Evolutionary conservation across 1,140 invertebrate genomes (phyloP), one percentile per base, ranked within the genome.

Genomic region (Zaprionus kolodkinae): DNA sequence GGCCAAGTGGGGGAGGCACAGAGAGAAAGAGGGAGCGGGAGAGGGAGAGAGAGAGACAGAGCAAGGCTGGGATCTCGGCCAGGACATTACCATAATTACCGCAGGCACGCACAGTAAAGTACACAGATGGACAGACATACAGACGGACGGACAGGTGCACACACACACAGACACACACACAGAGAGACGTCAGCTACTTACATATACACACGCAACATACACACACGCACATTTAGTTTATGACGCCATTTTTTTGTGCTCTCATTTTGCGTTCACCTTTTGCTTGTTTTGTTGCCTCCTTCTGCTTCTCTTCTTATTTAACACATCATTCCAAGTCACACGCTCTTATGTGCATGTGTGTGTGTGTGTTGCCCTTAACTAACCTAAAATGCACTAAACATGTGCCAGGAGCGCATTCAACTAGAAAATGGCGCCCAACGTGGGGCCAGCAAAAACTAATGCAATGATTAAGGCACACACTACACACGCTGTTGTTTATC

Each of bases 41-140:
- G 33, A 57, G 64, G 27, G 0, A 57, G 40, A 50, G 13, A 38
- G 55, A 65, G 36, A 52, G 62, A 60, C 15, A 35, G 21, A 38
- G 35, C 15, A 38, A 56, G 69, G 69, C 38, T 50, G 40, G 68
- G 35, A 56, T 69, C 67, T 75, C 60, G 79, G 65, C 72, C 79
- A 71, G 79, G 50, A 62, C 79, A 86, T 86, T 83, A 83, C 61
- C 79, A 88, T 89, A 88, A 89, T 88, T 88, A 89, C 77, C 78
- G 59, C 50, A 63, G 43, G 74, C 75, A 77, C 75, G 64, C 70
- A 77, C 62, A 74, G 52, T 15, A 67, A 36, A 59, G 43, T 55
- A 62, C 70, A 72, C 74, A 67, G 36, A 68, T 50, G 33, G 48
- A 67, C 59, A 50, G 45, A 65, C 72, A 70, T 52, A 57, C 66